phyloP scores from a whole-genome alignment of 2,797 vertebrate species.

The Danio kyathit region DNA sequence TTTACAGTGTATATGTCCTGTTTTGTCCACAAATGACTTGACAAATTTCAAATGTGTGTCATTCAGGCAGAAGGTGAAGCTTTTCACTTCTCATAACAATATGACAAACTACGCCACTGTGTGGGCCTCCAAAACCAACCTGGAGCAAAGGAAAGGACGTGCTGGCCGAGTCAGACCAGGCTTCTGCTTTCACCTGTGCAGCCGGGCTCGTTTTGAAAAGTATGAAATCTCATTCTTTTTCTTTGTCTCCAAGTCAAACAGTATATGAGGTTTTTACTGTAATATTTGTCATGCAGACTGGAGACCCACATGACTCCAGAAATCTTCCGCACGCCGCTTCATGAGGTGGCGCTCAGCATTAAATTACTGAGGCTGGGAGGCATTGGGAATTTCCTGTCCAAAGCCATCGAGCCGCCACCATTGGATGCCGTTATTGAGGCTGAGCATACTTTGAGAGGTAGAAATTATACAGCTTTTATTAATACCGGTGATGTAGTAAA shows the following conservation, averaged over 20 bases:
- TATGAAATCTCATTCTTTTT: conserved; percentile 58
- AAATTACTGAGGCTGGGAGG: conserved; percentile 91
- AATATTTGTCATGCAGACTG: conserved; percentile 74
- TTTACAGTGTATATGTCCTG: not conserved
- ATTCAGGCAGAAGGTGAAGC: conserved; percentile 93
- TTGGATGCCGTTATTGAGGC: conserved; percentile 96
- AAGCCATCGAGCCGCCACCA: conserved; percentile 94
- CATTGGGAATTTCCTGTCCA: conserved; percentile 93
- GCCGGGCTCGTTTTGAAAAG: conserved; percentile 89
- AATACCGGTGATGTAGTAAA: not conserved
- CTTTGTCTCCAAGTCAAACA: not conserved
- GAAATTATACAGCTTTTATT: not conserved
- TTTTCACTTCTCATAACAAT: conserved; percentile 98
- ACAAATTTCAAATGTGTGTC: not conserved
- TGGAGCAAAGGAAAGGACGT: conserved; percentile 94
- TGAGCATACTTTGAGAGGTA: conserved; percentile 91
- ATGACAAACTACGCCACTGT: conserved; percentile 99
- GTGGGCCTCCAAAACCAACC: conserved; percentile 96
- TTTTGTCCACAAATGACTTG: not conserved
- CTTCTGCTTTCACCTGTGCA: conserved; percentile 95
- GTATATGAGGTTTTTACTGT: not conserved
- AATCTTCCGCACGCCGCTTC: conserved; percentile 94
- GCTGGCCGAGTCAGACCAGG: conserved; percentile 90
- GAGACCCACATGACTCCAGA: conserved; percentile 95
- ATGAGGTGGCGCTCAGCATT: conserved; percentile 94